phyloP scores from a whole-genome alignment of 2,888 invertebrate genomes.

The Orchesellides sinensis region DNA sequence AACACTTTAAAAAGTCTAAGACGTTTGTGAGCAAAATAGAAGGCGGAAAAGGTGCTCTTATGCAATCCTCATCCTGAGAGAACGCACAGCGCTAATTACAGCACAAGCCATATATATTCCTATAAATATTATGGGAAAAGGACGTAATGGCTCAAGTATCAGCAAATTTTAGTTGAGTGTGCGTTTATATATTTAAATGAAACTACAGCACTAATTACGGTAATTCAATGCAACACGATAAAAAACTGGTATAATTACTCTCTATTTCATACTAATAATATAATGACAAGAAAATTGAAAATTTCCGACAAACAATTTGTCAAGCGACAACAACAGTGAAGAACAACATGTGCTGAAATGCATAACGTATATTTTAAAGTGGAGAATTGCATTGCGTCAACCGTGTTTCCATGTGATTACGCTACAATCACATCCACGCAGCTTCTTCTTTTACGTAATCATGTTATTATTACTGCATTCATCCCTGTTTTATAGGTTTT shows the following conservation, averaged over 20 bases:
- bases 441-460: constrained; percentile 16
- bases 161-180: not conserved
- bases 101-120: constrained; percentile 13
- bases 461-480: not conserved
- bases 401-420: no score
- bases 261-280: not conserved
- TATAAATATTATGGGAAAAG: constrained; percentile 36
- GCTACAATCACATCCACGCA: constrained; percentile 1
- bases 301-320: constrained; percentile 58
- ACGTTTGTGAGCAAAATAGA: constrained; percentile 15
- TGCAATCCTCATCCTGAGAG: constrained; percentile 22
- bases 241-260: constrained; percentile 29
- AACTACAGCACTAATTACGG: not conserved
- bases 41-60: constrained; percentile 51
- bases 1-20: constrained; percentile 7
- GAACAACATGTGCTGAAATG: no score
- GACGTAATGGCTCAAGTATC: not conserved
- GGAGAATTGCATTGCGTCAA: no score
- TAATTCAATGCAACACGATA: constrained; percentile 1
- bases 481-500: not conserved
- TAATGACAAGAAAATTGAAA: constrained; percentile 50
- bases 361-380: no score
- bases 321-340: no score
- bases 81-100: not conserved
- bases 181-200: no score